These are phyloP conservation scores for Dasypogon diadema DNA, from an alignment of 2,888 invertebrate species.

Conservation along the genomic window DNA sequence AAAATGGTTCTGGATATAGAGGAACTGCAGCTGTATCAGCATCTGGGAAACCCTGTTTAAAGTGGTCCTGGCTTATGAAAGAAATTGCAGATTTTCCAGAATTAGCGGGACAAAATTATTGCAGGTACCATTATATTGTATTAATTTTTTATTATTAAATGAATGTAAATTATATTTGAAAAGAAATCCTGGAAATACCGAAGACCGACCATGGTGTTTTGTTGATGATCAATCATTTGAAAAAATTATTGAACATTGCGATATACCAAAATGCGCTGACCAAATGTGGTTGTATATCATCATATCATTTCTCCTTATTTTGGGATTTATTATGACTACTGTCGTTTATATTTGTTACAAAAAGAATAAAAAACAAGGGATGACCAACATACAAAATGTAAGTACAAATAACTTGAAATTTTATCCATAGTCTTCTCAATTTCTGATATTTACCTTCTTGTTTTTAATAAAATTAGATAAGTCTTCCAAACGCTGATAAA, in stretches of 20 bases:
- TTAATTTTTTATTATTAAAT: too few species aligned
- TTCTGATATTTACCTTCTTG: background rate
- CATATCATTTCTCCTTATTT: slow-evolving; percentile 72
- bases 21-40: slow-evolving; percentile 82
- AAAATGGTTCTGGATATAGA: slow-evolving; percentile 85
- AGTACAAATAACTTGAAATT: slow-evolving; percentile 58
- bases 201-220: slow-evolving; percentile 91
- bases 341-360: slow-evolving; percentile 76
- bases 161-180: background rate
- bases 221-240: slow-evolving; percentile 78
- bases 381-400: slow-evolving; percentile 76
- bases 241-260: slow-evolving; percentile 79
- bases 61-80: slow-evolving; percentile 87
- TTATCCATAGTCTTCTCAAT: background rate
- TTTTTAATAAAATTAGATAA: too few species aligned
- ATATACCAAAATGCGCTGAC: slow-evolving; percentile 89
- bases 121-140: slow-evolving; percentile 66
- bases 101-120: slow-evolving; percentile 89
- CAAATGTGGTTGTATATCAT: slow-evolving; percentile 86
- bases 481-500: slow-evolving; percentile 79
- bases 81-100: slow-evolving; percentile 85
- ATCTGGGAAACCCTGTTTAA: slow-evolving; percentile 80
- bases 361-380: slow-evolving; percentile 72
- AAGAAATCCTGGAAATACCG: slow-evolving; percentile 88
- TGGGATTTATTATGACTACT: slow-evolving; percentile 71